A percentile compares a stretch with the other conserved stretches of the same genome.
phyloP scores from a whole-genome alignment of 2,797 vertebrate species.

The Echiichthys vipera region DNA sequence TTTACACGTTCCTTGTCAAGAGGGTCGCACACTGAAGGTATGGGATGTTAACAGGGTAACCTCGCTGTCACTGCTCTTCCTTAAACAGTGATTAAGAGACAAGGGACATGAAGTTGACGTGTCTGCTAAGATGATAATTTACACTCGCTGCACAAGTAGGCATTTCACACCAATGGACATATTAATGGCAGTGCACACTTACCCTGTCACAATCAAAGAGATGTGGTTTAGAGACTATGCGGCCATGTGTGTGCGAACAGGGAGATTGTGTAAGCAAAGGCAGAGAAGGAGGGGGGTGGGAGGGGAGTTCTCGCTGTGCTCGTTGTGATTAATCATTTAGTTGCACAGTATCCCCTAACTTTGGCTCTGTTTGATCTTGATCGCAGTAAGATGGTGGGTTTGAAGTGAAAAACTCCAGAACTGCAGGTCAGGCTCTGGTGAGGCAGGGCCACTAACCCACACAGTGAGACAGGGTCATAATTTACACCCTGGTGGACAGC shows the following conservation, averaged over 20 bases:
- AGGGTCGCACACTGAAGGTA: conserved; percentile 64
- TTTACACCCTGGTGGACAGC: conserved; percentile 89
- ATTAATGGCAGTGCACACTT: conserved; percentile 78
- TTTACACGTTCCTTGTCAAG: conserved; percentile 79
- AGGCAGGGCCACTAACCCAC: conserved; percentile 94
- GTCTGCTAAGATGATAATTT: conserved; percentile 78
- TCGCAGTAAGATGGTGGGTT: conserved; percentile 93
- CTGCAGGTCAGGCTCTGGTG: conserved; percentile 91
- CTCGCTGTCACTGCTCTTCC: conserved; percentile 81
- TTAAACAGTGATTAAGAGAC: conserved; percentile 83
- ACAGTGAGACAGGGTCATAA: conserved; percentile 91
- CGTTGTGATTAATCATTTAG: conserved; percentile 94
- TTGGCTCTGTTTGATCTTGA: conserved; percentile 94
- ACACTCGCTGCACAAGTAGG: conserved; percentile 78
- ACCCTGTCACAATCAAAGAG: conserved; percentile 79
- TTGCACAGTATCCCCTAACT: conserved; percentile 89
- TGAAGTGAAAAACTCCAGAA: conserved; percentile 99
- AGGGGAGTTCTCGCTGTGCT: conserved; percentile 83
- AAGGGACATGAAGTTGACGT: conserved; percentile 77
- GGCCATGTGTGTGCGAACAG: conserved; percentile 75
- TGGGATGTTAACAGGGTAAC: conserved; percentile 78
- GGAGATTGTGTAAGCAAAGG: conserved; percentile 86
- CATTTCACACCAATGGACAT: conserved; percentile 82
- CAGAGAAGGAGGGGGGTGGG: conserved; percentile 27
- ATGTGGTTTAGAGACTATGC: conserved; percentile 66